These are phyloP conservation scores for Tupaia tana DNA, from an alignment of 2,113 vertebrate species.

Conservation along the genomic window DNA sequence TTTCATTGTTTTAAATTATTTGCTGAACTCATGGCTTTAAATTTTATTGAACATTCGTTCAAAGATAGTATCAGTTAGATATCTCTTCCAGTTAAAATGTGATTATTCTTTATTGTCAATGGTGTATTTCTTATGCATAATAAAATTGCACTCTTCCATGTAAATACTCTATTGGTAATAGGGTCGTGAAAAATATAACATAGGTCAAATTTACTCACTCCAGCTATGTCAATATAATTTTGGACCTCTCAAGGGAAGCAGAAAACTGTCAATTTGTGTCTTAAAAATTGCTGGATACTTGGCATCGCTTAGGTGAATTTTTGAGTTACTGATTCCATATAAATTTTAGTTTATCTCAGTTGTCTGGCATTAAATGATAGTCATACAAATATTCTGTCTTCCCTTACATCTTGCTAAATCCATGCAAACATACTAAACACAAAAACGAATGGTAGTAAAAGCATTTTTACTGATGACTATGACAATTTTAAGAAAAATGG, in stretches of 20 bases:
- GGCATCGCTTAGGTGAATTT: not conserved
- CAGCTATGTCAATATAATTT: not conserved
- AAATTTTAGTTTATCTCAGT: not conserved
- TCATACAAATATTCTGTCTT: not conserved
- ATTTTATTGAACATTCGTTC: not conserved
- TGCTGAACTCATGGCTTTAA: not conserved
- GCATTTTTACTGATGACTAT: not conserved
- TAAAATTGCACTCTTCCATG: not conserved
- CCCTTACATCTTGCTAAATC: not conserved
- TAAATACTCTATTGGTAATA: not conserved
- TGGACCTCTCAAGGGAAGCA: not conserved
- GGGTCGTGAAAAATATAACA: not conserved
- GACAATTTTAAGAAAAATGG: not conserved
- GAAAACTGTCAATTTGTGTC: not conserved
- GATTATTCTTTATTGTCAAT: not conserved
- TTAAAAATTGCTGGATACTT: not conserved
- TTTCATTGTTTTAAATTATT: not conserved
- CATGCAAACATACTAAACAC: not conserved
- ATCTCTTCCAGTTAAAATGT: not conserved
- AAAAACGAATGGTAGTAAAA: not conserved
- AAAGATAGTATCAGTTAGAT: not conserved
- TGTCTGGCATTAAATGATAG: not conserved
- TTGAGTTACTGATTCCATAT: not conserved
- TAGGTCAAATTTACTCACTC: not conserved
- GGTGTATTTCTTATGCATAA: not conserved